Base-by-base conservation (phyloP, 1,140 invertebrate species). In the Neodiprion lecontei region DNA sequence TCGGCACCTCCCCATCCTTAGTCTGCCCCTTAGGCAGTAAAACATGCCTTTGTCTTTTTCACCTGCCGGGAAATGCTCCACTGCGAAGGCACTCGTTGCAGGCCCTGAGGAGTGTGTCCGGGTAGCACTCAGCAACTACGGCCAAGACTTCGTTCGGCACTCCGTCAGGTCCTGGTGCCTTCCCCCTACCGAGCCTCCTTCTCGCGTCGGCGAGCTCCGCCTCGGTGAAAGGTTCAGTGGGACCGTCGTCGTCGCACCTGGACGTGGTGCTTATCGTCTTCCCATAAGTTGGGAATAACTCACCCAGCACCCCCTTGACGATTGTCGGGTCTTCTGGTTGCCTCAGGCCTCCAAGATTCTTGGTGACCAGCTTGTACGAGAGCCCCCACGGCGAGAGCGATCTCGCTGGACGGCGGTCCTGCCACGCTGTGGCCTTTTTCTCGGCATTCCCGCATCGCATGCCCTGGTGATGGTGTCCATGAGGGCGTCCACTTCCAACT, bases 301-400 rank as follows among this genome's bases (percentile, higher is more conserved):
- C n/a, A 11, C 10, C 53, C 10, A 61, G 10, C 10, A 61, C n/a
- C n/a, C 53, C n/a, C 53, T 61, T 61, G 53, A 61, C 10, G 10
- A 11, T n/a, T 61, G 10, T n/a, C 1, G 53, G 53, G 53, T 61
- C 53, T 11, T 61, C n/a, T 11, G 53, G n/a, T 11, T n/a, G 10
- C n/a, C 10, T 11, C n/a, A 11, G 53, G 10, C n/a, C 53, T 8
- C n/a, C n/a, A n/a, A 80, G n/a, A n/a, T 49, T 69, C 17, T 14
- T 11, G 21, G 73, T 76, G 49, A 76, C 75, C 48, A 68, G 69
- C 48, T 74, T 76, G 17, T 76, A 76, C 68, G 68, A 40, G 53
- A 67, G 73, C 8, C 72, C 72, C 72, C 75, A 76, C 11, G 68
- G 72, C 65, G 72, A 70, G 1, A 68, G 47, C 28, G 69, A 74